A percentile compares a stretch with the other conserved stretches of the same genome.
Evolutionary conservation across 2,888 invertebrate genomes (phyloP).

Genomic region (Drosophila borealis): DNA sequence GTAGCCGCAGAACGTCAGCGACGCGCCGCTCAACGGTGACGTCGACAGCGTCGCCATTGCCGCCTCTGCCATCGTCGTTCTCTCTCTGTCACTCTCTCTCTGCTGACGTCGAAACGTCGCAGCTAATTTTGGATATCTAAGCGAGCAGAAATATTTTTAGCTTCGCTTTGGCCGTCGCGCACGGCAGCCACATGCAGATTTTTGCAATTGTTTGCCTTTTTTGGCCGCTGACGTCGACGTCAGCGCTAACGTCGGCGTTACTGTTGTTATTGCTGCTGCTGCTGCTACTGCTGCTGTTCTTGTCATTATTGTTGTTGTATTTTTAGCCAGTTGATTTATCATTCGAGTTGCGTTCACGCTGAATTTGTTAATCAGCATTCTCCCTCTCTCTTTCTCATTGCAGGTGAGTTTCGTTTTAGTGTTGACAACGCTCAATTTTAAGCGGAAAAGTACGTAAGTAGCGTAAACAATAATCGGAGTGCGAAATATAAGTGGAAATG

Average conservation of each 20-base stretch:
- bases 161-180: slow-evolving; percentile 49
- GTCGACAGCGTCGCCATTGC: slow-evolving; percentile 45
- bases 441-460: slow-evolving; percentile 49
- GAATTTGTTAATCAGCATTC: slow-evolving; percentile 66
- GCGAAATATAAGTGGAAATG: slow-evolving; percentile 4
- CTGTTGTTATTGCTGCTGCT: slow-evolving; percentile 16
- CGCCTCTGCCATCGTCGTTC: slow-evolving; percentile 13
- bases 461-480: slow-evolving; percentile 30
- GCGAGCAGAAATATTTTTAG: slow-evolving; percentile 76
- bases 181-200: slow-evolving; percentile 71
- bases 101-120: slow-evolving; percentile 59
- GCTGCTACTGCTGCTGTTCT: slow-evolving; percentile 33
- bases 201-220: slow-evolving; percentile 80
- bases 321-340: slow-evolving; percentile 76
- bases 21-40: slow-evolving; percentile 60
- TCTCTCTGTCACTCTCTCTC: slow-evolving; percentile 5
- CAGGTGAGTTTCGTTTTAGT: slow-evolving; percentile 63
- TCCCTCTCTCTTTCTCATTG: slow-evolving; percentile 43
- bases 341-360: slow-evolving; percentile 67
- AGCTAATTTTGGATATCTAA: slow-evolving; percentile 79
- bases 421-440: slow-evolving; percentile 18
- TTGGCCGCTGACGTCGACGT: slow-evolving; percentile 54
- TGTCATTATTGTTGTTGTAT: slow-evolving; percentile 57
- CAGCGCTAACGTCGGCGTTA: slow-evolving; percentile 1
- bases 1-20: slow-evolving; percentile 33